Conservation (phyloP, 2,113 vertebrate genomes). For the Neodontobutis hainanensis region DNA sequence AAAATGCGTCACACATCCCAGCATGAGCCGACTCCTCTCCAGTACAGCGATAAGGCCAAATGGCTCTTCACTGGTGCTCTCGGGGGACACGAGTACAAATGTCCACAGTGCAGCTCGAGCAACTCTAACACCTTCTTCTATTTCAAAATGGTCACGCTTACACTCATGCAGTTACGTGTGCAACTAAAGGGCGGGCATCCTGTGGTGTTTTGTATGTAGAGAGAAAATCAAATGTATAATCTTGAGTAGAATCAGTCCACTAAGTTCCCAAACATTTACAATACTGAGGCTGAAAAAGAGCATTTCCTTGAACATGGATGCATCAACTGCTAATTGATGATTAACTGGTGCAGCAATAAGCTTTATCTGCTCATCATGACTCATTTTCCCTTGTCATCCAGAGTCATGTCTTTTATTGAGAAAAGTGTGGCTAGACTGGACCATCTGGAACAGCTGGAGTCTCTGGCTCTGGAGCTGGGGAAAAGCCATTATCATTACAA, state of each 20-base stretch:
- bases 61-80: conserved; percentile 37
- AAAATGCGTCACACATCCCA: conserved; percentile 7
- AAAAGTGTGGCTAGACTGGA: conserved; percentile 82
- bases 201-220: neutral
- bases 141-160: conserved; percentile 15
- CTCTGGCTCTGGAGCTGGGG: conserved; percentile 79
- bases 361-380: neutral
- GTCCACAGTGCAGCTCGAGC: conserved; percentile 11
- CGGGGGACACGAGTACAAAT: conserved; percentile 29
- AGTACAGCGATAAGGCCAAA: conserved; percentile 48
- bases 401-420: conserved; percentile 85
- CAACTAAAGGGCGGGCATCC: conserved; percentile 28
- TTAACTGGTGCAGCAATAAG: conserved; percentile 7
- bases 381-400: conserved; percentile 42
- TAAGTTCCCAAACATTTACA: too few species aligned
- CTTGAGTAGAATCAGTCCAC: neutral
- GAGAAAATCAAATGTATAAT: neutral
- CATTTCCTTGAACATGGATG: neutral
- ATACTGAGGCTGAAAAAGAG: too few species aligned
- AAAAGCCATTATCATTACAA: conserved; percentile 82
- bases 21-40: conserved; percentile 21
- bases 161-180: conserved; percentile 1
- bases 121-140: conserved; percentile 9
- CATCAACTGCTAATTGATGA: neutral
- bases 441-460: conserved; percentile 76